Conservation (phyloP, 2,797 vertebrate species). For the Sandelia bainsii region DNA sequence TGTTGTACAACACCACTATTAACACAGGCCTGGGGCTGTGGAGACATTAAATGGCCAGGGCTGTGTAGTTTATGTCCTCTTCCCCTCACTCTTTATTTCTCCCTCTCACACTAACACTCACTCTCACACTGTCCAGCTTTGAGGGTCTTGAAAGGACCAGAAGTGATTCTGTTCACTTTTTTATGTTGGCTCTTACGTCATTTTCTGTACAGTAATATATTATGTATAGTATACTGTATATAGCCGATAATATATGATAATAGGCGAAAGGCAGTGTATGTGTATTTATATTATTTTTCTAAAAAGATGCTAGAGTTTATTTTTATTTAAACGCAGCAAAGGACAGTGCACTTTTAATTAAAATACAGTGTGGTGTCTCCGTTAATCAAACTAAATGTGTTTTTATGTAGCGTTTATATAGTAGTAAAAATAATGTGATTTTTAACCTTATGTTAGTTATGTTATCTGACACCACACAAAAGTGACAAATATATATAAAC, state of each 20-base stretch:
- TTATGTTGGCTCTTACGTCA: too few relatives aligned
- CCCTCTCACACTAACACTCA: slow-evolving; percentile 26
- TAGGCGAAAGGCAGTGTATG: too few relatives aligned
- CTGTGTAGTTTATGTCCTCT: slow-evolving; percentile 80
- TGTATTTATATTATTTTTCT: not conserved
- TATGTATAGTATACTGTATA: too few relatives aligned
- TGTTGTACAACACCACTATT: slow-evolving; percentile 93
- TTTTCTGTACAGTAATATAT: not conserved
- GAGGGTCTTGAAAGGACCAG: not conserved
- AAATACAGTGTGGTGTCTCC: not conserved
- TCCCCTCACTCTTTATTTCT: slow-evolving; percentile 59
- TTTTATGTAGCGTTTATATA: not conserved
- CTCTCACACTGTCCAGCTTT: slow-evolving; percentile 31
- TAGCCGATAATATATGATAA: too few relatives aligned
- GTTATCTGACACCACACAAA: too few relatives aligned
- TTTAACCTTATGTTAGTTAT: too few relatives aligned
- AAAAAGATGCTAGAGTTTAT: not conserved
- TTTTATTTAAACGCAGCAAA: not conserved
- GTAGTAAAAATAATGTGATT: too few relatives aligned
- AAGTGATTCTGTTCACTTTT: not conserved
- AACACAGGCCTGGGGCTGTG: slow-evolving; percentile 89
- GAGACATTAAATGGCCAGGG: slow-evolving; percentile 84
- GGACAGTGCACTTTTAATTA: not conserved
- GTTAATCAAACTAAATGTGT: not conserved
- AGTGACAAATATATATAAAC: too few relatives aligned